These are phyloP conservation scores for Scaptomyza graminum DNA, from an alignment of 1,140 invertebrate species.

Conservation along the genomic window DNA sequence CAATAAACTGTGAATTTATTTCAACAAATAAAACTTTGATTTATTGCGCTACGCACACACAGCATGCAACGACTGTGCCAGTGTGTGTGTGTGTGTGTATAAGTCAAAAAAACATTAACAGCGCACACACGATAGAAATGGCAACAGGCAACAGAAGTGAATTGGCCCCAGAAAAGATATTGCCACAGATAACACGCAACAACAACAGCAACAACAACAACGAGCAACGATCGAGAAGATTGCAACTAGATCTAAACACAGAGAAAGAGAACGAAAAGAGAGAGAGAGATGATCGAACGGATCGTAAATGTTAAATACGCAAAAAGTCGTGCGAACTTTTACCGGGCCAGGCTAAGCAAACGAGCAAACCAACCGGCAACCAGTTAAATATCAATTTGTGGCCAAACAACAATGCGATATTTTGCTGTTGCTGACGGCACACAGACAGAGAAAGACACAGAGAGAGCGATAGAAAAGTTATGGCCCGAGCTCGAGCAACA, in stretches of 20 bases:
- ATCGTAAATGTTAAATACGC: constrained; percentile 74
- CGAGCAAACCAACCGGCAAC: constrained; percentile 17
- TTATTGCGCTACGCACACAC: constrained; percentile 77
- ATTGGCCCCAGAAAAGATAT: constrained; percentile 38
- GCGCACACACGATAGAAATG: constrained; percentile 44
- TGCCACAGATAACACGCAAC: constrained; percentile 52
- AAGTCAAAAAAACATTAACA: constrained; percentile 45
- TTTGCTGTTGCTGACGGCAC: constrained; percentile 16
- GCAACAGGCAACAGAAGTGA: constrained; percentile 28
- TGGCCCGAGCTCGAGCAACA: constrained; percentile 24
- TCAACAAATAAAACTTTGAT: constrained; percentile 82
- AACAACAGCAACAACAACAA: constrained; percentile 15
- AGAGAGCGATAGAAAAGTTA: constrained; percentile 16
- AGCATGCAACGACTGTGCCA: constrained; percentile 58
- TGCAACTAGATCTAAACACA: constrained; percentile 4
- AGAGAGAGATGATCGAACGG: constrained; percentile 18
- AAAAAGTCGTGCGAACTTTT: constrained; percentile 63
- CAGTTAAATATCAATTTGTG: constrained; percentile 60
- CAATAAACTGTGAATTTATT: constrained; percentile 82
- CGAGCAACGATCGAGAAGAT: constrained; percentile 32
- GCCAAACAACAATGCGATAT: constrained; percentile 32
- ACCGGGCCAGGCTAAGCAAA: constrained; percentile 1
- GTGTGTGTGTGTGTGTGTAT: constrained; percentile 28
- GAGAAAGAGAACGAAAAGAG: neutral
- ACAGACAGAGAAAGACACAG: too few species aligned